Base-by-base conservation (phyloP, 2,113 vertebrate genomes). In the Talpa occidentalis region DNA sequence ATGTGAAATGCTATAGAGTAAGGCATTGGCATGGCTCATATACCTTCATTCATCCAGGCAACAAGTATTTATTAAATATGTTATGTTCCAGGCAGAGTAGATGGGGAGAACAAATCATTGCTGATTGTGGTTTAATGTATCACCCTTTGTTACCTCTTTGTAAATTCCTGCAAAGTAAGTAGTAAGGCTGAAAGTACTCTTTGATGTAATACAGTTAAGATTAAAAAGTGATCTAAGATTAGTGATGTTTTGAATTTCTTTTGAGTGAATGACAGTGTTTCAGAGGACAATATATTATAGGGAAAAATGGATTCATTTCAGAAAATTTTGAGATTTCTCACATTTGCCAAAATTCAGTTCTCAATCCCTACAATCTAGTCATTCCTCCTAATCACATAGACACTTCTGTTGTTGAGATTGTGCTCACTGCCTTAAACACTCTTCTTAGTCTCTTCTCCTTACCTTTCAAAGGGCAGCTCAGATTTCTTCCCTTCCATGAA, bases 241-340 rank as follows among this genome's bases (percentile, higher is more conserved):
- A 54, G 28, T 77, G 59, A 88, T 77, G n/a, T 86, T 88, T 93
- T 49, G 56, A 54, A 32, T 10, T 66, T 44, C 80, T 79, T 88
- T 80, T 60, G 3, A 93, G 44, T 80, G 42, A 96, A 84, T 94
- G 56, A 21, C 69, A 54, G 37, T 93, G 28, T 80, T 91, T 91
- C 35, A 67, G 69, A 79, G 66, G 24, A 83, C 16, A 80, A n/a
- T 79, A 42, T 87, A 59, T 73, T 85, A 22, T 40, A 73, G n/a
- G 26, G 90, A 59, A 74, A 70, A 82, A 74, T 9, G 72, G 4
- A 60, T 7, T 69, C 1, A 52, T 37, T 87, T 37, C 17, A 56
- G 74, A 81, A 95, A 78, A 30, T 21, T 16, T 28, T 72, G n/a
- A 80, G 66, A 42, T 47, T 93, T 62, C 42, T 77, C 49, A 40